Base-by-base conservation (phyloP, 2,888 invertebrate genomes). In the Tillus elongatus region DNA sequence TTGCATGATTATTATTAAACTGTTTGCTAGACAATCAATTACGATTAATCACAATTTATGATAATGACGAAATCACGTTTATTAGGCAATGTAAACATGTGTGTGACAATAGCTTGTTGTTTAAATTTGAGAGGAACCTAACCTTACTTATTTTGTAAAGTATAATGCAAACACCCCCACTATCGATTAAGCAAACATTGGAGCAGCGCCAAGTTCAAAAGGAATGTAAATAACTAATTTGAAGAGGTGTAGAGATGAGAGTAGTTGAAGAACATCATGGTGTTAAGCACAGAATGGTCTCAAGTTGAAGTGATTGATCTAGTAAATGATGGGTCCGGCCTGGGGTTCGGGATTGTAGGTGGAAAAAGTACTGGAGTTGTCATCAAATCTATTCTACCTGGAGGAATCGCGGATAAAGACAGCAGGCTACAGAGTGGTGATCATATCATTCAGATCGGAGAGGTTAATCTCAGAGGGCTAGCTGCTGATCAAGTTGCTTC, bases 251-350 rank as follows among this genome's bases (percentile, higher is more conserved):
- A 19, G 24, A 19, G 24, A 19, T 19, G 24, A 19, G n/a, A n/a
- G n/a, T 8, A n/a, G n/a, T n/a, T 19, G 6, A 19, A n/a, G 24
- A 6, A 4, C 34, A 41, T 16, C 32, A 41, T 41, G 41, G 41
- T 41, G 16, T 77, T 97, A 72, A 95, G 90, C 71, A 96, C 96
- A 67, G 97, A 97, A 77, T 97, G 95, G 95, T 93, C 93, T 56
- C 96, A 97, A 76, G 92, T 98, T 67, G 97, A 98, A 80, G 90
- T 95, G 59, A 92, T 98, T 67, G 96, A 97, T 70, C 77, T 98
- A 57, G 77, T 86, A 53, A 97, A 97, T 69, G 96, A 97, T 75
- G 96, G 95, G 52, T 88, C 91, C 58, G 95, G 96, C 36, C 78
- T 97, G 55, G 98, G 98, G 46, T 98, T 98, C 69, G 97, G 97